Base-by-base conservation (phyloP, 2,888 invertebrate species). In the Linhomoeus sp. region DNA sequence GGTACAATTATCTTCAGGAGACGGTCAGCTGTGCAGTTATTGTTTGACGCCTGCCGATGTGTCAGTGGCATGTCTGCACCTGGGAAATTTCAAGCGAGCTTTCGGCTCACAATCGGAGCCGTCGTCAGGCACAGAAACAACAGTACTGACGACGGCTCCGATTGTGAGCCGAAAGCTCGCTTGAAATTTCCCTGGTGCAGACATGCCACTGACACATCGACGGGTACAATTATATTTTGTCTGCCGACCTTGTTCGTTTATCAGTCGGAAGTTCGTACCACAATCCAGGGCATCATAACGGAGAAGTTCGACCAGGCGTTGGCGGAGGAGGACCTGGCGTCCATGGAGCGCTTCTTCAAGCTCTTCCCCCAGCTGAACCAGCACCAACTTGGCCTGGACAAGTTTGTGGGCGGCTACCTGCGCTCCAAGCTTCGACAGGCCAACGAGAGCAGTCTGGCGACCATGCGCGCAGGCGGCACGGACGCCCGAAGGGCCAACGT, bases 281-380 rank as follows among this genome's bases (percentile, higher is more conserved):
- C 56, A 17, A 49, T 62, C 23, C 58, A 57, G 48, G 70, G 72
- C 12, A 77, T 82, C 48, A 76, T 86, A 1, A 76, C 76, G 43
- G 75, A 73, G 45, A 79, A 84, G 63, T 90, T 94, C 65, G 84
- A 87, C 58, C 86, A 87, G 61, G 86, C 94, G 3, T 81, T 90
- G 0, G 76, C 77, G 47, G 77, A 76, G 45, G 82, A 83, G 58
- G 90, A 94, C 66, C 74, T 84, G 39, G 80, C 81, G 0, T 81
- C 82, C 0, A 82, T 92, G 20, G 88, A 92, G 65, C 72, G 92
- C 47, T 84, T 92, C 64, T 94, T 94, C 67, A 92, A 92, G 68
- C 78, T 97, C 60, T 97, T 92, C 68, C 94, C 97, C 0, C 72
- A 92, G 50, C 72, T 99, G 12, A 86, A 86, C 20, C 79, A 84